phyloP scores from a whole-genome alignment of 2,888 invertebrate species.

The Leptogaster cylindrica region DNA sequence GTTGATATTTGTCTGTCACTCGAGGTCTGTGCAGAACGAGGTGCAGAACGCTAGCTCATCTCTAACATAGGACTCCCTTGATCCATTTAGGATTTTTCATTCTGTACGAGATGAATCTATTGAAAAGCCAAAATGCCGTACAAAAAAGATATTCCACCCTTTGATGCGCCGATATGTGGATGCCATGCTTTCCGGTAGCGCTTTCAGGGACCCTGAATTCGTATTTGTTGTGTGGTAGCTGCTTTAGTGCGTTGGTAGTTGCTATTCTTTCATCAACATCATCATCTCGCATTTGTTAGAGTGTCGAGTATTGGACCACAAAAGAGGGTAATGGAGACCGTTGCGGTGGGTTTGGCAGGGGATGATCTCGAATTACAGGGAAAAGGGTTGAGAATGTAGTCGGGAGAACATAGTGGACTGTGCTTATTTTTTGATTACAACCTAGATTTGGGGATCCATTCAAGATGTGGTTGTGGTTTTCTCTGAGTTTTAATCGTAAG shows the following conservation, averaged over 20 bases:
- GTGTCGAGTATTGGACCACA: constrained; percentile 36
- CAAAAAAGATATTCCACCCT: constrained; percentile 41
- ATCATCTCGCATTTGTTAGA: constrained; percentile 37
- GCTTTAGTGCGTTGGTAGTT: not conserved
- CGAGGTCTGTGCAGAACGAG: not conserved
- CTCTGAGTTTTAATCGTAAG: constrained; percentile 3
- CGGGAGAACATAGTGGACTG: constrained; percentile 33
- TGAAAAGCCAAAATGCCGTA: constrained; percentile 38
- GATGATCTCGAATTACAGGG: constrained; percentile 40
- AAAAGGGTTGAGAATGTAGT: constrained; percentile 38
- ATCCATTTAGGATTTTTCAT: constrained; percentile 29
- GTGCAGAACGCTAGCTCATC: not conserved
- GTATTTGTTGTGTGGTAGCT: constrained; percentile 4
- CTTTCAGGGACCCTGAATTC: not conserved
- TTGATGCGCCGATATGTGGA: constrained; percentile 38
- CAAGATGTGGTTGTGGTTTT: not conserved
- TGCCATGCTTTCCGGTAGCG: not conserved
- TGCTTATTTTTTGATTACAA: constrained; percentile 42
- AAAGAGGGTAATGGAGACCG: constrained; percentile 32
- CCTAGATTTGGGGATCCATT: not conserved
- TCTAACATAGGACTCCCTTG: not conserved
- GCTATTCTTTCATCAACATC: constrained; percentile 28
- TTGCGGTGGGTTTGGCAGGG: constrained; percentile 32
- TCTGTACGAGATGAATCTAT: constrained; percentile 26
- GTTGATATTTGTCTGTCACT: constrained; percentile 32